Evolutionary conservation across 2,888 invertebrate genomes (phyloP).

Genomic region (Vannuccia rotundouncinata): DNA sequence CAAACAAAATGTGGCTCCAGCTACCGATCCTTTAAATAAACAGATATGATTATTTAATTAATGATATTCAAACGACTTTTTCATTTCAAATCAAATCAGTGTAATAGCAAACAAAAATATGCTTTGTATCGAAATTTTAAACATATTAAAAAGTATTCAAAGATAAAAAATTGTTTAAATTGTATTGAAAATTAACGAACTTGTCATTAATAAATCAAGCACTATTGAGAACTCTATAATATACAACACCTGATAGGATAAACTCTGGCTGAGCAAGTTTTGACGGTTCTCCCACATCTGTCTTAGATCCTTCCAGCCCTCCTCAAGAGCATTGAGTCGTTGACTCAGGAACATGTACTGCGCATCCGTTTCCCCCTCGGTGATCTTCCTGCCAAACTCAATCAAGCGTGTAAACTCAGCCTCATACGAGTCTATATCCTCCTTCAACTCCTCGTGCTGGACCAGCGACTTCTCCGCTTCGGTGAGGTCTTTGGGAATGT

Average conservation of each 20-base stretch:
- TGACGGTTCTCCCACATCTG: constrained; percentile 99
- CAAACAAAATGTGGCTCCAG: too few relatives aligned
- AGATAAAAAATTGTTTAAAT: too few relatives aligned
- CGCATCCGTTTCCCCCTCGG: constrained; percentile 76
- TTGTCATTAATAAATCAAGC: too few relatives aligned
- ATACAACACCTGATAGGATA: constrained; percentile 65
- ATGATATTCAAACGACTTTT: too few relatives aligned
- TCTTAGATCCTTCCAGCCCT: constrained; percentile 96
- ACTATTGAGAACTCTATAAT: too few relatives aligned
- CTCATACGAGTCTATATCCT: constrained; percentile 97
- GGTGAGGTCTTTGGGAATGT: constrained; percentile 54
- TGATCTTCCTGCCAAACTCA: constrained; percentile 72
- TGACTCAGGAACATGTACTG: constrained; percentile 97
- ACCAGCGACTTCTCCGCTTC: constrained; percentile 89
- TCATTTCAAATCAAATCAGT: too few relatives aligned
- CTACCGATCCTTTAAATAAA: too few relatives aligned
- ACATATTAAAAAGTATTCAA: too few relatives aligned
- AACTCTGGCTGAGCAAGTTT: constrained; percentile 81
- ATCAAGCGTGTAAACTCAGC: constrained; percentile 98
- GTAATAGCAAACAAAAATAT: too few relatives aligned
- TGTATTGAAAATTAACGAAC: too few relatives aligned
- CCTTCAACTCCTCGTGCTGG: constrained; percentile 94
- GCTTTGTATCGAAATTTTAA: too few relatives aligned
- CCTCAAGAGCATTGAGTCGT: constrained; percentile 89
- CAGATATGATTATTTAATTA: too few relatives aligned